These are phyloP conservation scores for Oncorhynchus nerka DNA, from an alignment of 2,113 vertebrate species.

Conservation along the genomic window DNA sequence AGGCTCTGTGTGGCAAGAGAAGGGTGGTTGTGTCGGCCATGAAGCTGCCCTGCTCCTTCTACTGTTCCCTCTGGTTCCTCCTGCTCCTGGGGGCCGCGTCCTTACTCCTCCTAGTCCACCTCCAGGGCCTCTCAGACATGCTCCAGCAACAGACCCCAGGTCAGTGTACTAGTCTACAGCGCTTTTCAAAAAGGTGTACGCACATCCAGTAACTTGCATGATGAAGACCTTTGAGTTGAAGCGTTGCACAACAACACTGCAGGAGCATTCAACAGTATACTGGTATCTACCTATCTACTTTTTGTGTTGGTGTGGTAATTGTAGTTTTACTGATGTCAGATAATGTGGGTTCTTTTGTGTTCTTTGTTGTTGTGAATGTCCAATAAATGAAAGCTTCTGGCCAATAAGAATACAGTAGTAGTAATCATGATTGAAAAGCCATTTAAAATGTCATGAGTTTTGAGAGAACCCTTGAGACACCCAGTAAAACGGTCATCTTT, in stretches of 20 bases:
- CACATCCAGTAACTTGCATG: not conserved
- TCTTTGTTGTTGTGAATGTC: no score
- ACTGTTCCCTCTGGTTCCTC: conserved; percentile 78
- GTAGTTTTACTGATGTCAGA: no score
- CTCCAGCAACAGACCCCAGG: conserved; percentile 77
- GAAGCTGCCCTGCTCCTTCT: conserved; percentile 72
- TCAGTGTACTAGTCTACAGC: conserved; percentile 45
- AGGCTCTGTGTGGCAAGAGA: conserved; percentile 12
- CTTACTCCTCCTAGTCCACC: conserved; percentile 81
- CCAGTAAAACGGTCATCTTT: not conserved
- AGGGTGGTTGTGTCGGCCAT: conserved; percentile 51
- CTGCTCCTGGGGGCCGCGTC: conserved; percentile 83
- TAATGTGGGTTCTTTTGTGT: no score
- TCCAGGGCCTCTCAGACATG: conserved; percentile 81
- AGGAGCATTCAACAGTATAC: no score
- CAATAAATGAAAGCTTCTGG: no score
- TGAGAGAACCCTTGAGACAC: not conserved
- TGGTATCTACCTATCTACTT: no score
- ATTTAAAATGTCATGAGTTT: not conserved
- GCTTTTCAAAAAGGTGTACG: not conserved
- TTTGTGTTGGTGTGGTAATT: no score
- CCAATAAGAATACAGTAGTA: no score
- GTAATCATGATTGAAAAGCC: not conserved
- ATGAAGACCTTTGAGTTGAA: no score
- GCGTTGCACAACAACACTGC: no score